Evolutionary conservation across 2,113 vertebrate species (phyloP), one percentile per base, ranked within the genome.

Genomic region (Todiramphus chloris): DNA sequence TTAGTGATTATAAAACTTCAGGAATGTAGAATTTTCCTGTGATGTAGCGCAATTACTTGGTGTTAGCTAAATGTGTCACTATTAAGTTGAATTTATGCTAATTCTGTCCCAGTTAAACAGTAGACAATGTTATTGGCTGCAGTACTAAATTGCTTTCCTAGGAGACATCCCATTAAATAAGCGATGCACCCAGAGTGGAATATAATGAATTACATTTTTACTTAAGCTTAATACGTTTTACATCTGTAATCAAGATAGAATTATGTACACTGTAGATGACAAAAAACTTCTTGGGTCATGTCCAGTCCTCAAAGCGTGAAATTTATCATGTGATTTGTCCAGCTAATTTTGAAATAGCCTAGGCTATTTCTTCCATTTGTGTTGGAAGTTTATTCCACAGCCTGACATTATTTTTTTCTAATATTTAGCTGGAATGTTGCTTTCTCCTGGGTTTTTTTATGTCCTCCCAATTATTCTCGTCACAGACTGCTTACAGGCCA

Each of bases 11-110:
- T 92, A 84, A 90, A 89, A 79, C 62, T 89, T 95, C 10, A 56
- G 41, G 66, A 62, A 19, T 67, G 46, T 87, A 69, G 77, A 82
- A 62, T 90, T 92, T 94, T 75, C 24, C 83, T 79, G 83, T 87
- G 89, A 84, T 94, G 55, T 79, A 87, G 66, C 51, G 67, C 80
- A 76, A 43, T 82, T 77, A 83, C 59, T 92, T 92, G 94, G 77
- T 78, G 83, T 89, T 84, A 72, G 62, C 83, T 94, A 74, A 82
- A 79, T 44, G 58, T 93, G 77, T 90, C 86, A 62, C 90, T 75
- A 58, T 94, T 90, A 96, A 89, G 88, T 75, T 87, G 92, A 94
- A 96, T 93, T 94, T 96, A 95, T 96, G 96, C 89, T 96, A 96
- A 96, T 94, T 97, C 76, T 92, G 89, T 94, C 86, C 92, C 77